Base-by-base conservation (phyloP, 2,888 invertebrate genomes). In the Trichacis sp. region DNA sequence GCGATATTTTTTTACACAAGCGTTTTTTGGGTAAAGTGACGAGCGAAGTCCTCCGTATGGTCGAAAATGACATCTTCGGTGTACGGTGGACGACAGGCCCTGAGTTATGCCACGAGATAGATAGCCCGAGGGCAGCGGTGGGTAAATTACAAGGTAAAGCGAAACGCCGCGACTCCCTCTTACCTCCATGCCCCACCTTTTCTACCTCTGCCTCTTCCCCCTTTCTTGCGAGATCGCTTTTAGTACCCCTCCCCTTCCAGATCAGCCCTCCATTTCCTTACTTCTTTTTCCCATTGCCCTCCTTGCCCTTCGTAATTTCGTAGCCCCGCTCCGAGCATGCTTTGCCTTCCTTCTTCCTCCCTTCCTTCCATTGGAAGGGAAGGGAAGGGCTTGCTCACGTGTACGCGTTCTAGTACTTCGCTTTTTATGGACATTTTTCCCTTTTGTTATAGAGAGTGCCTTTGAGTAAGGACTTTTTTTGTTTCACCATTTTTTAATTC, bases 81-180 rank as follows among this genome's bases (percentile, higher is more conserved):
- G 59, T 56, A 70, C 70, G 69, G 71, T 71, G 71, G 71, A 73
- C 67, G 24, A 72, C 75, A n/a, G 75, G 76, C 75, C 76, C 80
- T 81, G 80, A 77, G 76, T 80, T 81, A 76, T 79, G 75, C 79
- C 77, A 77, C 72, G 75, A 78, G 77, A 79, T 78, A 77, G 76
- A 80, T 80, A 77, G 80, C 79, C 79, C 68, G 73, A 73, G 79
- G 80, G 78, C 74, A 72, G 81, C 81, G 81, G 81, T 81, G 80
- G 80, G 81, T 81, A 81, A 81, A 81, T 81, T 81, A 81, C 81
- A 81, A 81, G 81, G 81, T 79, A 81, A 78, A 77, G 76, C 77
- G 78, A 77, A 80, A 78, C 38, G 50, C 57, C 57, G 49, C 12
- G 49, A 36, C 38, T 49, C 49, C 49, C 38, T 48, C 33, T 48